A percentile compares a stretch with the other conserved stretches of the same genome.
Conservation (phyloP, 2,888 invertebrate genomes). For the Cataglyphis albicans region DNA sequence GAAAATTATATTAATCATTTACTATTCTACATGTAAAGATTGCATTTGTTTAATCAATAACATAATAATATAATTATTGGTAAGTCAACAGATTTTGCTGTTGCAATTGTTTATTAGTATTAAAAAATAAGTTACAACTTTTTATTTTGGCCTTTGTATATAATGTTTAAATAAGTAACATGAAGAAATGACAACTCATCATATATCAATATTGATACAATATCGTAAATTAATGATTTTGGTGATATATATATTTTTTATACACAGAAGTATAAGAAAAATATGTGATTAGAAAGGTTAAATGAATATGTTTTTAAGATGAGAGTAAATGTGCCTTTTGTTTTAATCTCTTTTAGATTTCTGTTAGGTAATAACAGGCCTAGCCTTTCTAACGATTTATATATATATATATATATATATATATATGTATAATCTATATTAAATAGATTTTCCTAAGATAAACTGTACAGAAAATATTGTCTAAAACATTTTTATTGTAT, state of each 20-base stretch:
- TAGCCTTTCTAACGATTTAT: constrained; percentile 52
- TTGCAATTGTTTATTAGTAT: constrained; percentile 42
- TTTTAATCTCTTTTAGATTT: constrained; percentile 44
- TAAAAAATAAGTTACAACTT: constrained; percentile 51
- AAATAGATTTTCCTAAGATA: constrained; percentile 50
- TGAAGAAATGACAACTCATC: neutral
- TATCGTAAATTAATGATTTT: constrained; percentile 43
- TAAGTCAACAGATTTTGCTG: constrained; percentile 19
- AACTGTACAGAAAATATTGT: constrained; percentile 56
- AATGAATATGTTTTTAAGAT: constrained; percentile 33
- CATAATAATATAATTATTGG: constrained; percentile 23
- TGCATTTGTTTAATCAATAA: constrained; percentile 15
- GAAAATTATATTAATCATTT: constrained; percentile 5
- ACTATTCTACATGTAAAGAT: constrained; percentile 22
- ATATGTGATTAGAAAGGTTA: constrained; percentile 18
- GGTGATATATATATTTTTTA: constrained; percentile 24
- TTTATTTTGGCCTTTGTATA: constrained; percentile 34
- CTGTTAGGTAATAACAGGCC: constrained; percentile 46
- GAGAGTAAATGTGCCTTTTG: constrained; percentile 32
- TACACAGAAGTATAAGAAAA: constrained; percentile 29
- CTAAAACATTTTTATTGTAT: constrained; percentile 56
- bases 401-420: constrained; percentile 46
- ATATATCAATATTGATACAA: constrained; percentile 21
- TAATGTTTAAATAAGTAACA: constrained; percentile 31
- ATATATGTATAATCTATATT: constrained; percentile 57